Percentiles rank a stretch among this genome's conserved stretches.
phyloP scores from a whole-genome alignment of 2,888 invertebrate genomes.

The Teleogryllus oceanicus region DNA sequence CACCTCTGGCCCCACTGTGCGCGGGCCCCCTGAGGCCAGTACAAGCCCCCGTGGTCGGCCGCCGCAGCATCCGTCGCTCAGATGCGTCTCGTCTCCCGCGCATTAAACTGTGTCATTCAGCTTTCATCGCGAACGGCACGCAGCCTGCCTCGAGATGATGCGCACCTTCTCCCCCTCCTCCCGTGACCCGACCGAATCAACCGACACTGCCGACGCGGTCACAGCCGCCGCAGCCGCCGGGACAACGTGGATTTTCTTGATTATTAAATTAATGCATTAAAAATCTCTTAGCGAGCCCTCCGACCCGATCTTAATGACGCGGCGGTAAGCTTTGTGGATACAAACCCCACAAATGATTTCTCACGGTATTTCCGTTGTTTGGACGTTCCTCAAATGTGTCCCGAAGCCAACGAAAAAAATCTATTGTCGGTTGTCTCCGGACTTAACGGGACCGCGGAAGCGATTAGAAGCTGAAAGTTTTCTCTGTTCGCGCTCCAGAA shows the following conservation, averaged over 20 bases:
- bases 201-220: too few relatives aligned
- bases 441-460: background rate
- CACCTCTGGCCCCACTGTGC: too few relatives aligned
- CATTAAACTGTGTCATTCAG: background rate
- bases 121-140: background rate
- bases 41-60: too few relatives aligned
- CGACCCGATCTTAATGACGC: background rate
- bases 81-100: too few relatives aligned
- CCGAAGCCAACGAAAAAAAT: background rate
- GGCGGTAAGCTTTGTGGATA: conserved; percentile 7
- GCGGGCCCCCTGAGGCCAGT: too few relatives aligned
- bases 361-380: conserved; percentile 5
- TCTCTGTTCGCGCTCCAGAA: background rate
- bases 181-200: background rate
- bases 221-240: background rate
- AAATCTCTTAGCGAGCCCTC: background rate
- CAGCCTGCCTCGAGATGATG: background rate
- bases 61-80: too few relatives aligned
- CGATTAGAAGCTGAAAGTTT: background rate
- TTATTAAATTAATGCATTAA: conserved; percentile 10
- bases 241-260: background rate
- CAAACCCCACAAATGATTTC: background rate
- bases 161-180: background rate
- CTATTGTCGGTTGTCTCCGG: background rate
- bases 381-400: conserved; percentile 1